Percentiles rank a stretch among this genome's conserved stretches.
Conservation (phyloP, 2,888 invertebrate species). For the Thereva unica region DNA sequence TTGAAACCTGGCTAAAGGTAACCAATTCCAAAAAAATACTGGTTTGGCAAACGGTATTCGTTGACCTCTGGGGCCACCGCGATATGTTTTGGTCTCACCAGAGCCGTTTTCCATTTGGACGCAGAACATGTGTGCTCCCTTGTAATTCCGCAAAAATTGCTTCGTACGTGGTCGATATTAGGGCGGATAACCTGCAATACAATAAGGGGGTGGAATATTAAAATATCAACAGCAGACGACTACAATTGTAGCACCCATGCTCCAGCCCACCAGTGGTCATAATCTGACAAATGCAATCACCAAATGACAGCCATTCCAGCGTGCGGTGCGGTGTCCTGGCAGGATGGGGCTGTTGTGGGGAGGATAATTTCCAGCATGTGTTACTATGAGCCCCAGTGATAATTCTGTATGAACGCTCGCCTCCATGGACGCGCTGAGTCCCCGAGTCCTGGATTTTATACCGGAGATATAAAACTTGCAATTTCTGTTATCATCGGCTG, state of each 20-base stretch:
- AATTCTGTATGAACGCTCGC: constrained; percentile 22
- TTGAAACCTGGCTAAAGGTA: too few species aligned
- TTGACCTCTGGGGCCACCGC: too few species aligned
- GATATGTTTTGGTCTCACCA: too few species aligned
- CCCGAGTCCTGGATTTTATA: constrained; percentile 24
- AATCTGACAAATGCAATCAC: constrained; percentile 37
- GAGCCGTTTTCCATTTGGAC: too few species aligned
- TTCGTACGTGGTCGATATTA: too few species aligned
- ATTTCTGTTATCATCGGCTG: constrained; percentile 36
- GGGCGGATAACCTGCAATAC: not conserved
- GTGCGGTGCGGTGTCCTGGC: not conserved
- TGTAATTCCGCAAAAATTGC: too few species aligned
- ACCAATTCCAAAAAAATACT: too few species aligned
- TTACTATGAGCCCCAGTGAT: constrained; percentile 31
- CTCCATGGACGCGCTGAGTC: constrained; percentile 3
- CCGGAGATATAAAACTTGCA: constrained; percentile 37
- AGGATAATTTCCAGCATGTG: constrained; percentile 35
- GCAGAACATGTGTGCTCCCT: too few species aligned
- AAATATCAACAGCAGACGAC: constrained; percentile 32
- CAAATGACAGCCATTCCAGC: constrained; percentile 27
- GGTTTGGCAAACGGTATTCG: too few species aligned
- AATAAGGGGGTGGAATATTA: constrained; percentile 24
- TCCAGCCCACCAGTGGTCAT: constrained; percentile 17
- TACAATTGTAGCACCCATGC: constrained; percentile 4
- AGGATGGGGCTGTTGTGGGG: not conserved